Evolutionary conservation across 1,140 invertebrate species (phyloP).

Genomic region (roundworm (Caenorhabditis elegans)): WBcel235 BX284603.4:3135001-3135500

Average conservation of each 20-base stretch:
- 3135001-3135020: slow-evolving; percentile 74
- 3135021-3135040: slow-evolving; percentile 84
- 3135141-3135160: neutral
- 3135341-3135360: neutral
- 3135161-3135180: neutral
- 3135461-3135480: no score
- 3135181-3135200: neutral
- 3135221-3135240: neutral
- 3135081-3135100: slow-evolving; percentile 68
- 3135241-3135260: neutral
- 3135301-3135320: no score
- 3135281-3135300: no score
- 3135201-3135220: no score
- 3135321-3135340: no score
- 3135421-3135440: neutral
- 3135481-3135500: no score
- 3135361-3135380: neutral
- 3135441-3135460: no score
- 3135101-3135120: slow-evolving; percentile 66
- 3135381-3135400: neutral
- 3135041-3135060: slow-evolving; percentile 82
- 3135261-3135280: no score
- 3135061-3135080: slow-evolving; percentile 72
- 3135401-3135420: neutral
- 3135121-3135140: slow-evolving; percentile 60